These are phyloP conservation scores for Mastigias papua DNA, from an alignment of 30 jellyfish, hydroid and myxozoan genomes.

Conservation along the genomic window DNA sequence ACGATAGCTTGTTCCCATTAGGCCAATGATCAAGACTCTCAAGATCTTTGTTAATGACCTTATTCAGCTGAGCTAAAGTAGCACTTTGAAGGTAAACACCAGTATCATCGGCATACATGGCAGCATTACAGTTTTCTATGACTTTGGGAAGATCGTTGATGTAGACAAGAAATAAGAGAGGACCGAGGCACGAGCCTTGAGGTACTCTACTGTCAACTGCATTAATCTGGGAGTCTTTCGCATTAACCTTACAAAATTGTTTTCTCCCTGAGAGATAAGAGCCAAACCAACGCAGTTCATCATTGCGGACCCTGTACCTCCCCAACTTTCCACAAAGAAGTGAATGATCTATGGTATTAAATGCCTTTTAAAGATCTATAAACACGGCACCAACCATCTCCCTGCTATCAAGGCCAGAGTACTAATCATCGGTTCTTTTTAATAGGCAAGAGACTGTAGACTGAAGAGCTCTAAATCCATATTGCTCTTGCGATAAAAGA, in stretches of 20 bases:
- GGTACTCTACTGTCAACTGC: neutral
- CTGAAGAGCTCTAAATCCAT: neutral
- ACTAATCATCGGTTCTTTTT: neutral
- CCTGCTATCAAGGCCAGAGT: neutral
- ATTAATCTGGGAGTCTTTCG: neutral
- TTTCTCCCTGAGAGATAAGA: neutral
- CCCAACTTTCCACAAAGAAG: neutral
- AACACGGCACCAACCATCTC: neutral
- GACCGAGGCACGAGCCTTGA: conserved; percentile 4
- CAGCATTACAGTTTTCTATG: neutral
- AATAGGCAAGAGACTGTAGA: conserved; percentile 7
- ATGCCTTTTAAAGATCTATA: neutral
- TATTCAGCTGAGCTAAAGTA: neutral
- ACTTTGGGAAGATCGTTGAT: neutral
- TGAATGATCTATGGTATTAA: neutral
- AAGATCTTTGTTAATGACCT: neutral
- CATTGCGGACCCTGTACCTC: neutral
- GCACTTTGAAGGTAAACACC: neutral
- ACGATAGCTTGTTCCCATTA: neutral
- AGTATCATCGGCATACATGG: neutral
- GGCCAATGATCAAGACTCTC: neutral
- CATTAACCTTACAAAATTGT: neutral
- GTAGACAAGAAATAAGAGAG: neutral
- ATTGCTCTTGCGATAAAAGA: neutral
- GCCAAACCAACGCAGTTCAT: neutral